Percentiles rank a stretch among this genome's conserved stretches.
Conservation (phyloP, 2,888 invertebrate species). For the Dryococelus australis region DNA sequence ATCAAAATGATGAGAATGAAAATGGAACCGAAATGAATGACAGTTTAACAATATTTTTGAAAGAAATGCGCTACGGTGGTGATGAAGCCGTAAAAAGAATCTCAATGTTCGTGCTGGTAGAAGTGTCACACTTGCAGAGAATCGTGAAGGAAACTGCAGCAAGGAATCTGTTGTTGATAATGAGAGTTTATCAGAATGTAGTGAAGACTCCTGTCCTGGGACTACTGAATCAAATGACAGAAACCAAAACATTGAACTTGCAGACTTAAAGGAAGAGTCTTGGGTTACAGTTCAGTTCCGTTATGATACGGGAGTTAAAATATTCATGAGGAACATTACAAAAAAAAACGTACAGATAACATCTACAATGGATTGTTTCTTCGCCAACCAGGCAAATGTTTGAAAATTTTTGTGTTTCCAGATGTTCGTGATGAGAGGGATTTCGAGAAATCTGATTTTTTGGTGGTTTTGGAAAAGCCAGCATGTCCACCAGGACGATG, state of each 20-base stretch:
- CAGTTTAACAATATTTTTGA: background rate
- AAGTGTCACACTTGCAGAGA: background rate
- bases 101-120: background rate
- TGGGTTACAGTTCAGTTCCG: background rate
- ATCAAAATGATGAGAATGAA: background rate
- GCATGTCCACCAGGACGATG: background rate
- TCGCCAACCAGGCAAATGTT: no score
- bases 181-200: background rate
- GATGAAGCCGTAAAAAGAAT: conserved; percentile 17
- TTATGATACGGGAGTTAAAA: background rate
- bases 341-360: background rate
- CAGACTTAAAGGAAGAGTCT: background rate
- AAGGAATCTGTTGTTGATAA: background rate
- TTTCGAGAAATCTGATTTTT: background rate
- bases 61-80: background rate
- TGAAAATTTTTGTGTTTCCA: background rate
- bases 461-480: background rate
- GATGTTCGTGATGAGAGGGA: background rate
- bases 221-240: background rate
- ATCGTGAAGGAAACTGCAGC: background rate
- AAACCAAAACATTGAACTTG: background rate
- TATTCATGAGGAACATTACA: background rate
- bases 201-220: no score
- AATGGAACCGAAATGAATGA: background rate
- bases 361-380: background rate